These are phyloP conservation scores for Pseudobourletiella spinata DNA, from an alignment of 1,140 invertebrate genomes.

Conservation along the genomic window DNA sequence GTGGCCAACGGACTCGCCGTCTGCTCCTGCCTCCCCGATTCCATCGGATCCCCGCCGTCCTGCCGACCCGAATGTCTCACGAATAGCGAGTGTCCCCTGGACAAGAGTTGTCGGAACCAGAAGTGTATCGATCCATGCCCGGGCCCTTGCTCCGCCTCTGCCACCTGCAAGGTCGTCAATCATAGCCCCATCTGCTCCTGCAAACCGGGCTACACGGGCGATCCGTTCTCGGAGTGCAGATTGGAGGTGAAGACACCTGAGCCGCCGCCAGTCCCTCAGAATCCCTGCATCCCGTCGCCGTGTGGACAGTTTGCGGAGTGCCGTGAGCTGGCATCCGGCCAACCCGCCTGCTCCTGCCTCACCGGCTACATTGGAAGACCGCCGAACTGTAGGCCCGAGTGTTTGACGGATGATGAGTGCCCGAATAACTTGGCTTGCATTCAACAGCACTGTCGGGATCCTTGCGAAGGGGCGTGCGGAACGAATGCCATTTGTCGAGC, in stretches of 20 bases:
- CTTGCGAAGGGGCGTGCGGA: conserved; percentile 52
- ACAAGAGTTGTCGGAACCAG: conserved; percentile 57
- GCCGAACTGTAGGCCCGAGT: conserved; percentile 40
- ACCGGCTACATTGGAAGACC: conserved; percentile 43
- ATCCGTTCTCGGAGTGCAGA: conserved; percentile 35
- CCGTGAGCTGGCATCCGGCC: conserved; percentile 37
- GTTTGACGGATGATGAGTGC: conserved; percentile 63
- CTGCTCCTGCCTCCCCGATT: too few species aligned
- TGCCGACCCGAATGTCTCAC: conserved; percentile 43
- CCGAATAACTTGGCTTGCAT: conserved; percentile 64
- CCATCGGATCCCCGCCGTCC: conserved; percentile 63
- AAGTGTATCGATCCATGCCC: conserved; percentile 66
- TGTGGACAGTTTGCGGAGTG: conserved; percentile 42
- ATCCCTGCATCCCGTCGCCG: conserved; percentile 37
- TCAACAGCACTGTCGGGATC: conserved; percentile 55
- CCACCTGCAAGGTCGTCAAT: conserved; percentile 57
- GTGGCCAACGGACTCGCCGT: conserved; percentile 71
- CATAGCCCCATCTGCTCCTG: conserved; percentile 69
- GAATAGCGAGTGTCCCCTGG: conserved; percentile 60
- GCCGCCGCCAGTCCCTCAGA: conserved; percentile 32
- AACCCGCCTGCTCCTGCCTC: conserved; percentile 33
- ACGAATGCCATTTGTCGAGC: conserved; percentile 60
- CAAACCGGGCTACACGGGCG: conserved; percentile 56
- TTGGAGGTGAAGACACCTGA: conserved; percentile 28
- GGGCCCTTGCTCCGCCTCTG: conserved; percentile 63